Evolutionary conservation across 2,113 vertebrate genomes (phyloP).

Genomic region (Pycnonotus jocosus): DNA sequence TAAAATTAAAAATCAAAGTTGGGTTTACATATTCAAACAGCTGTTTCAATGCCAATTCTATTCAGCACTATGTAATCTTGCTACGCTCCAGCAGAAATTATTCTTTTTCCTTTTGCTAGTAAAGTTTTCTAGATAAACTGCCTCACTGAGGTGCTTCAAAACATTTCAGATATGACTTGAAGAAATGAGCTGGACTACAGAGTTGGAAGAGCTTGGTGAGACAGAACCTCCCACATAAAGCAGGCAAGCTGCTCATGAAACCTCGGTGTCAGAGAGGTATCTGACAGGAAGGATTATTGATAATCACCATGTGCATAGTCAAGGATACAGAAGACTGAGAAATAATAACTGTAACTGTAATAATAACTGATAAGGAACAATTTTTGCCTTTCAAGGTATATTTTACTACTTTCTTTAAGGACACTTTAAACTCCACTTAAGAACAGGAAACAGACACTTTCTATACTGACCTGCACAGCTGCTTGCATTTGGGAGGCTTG

Average conservation of each 20-base stretch:
- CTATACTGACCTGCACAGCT: constrained; percentile 78
- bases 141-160: not conserved
- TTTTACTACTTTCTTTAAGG: not conserved
- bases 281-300: not conserved
- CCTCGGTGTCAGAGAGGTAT: not conserved
- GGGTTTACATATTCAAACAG: not conserved
- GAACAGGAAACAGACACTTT: not conserved
- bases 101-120: not conserved
- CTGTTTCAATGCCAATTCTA: not conserved
- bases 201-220: not conserved
- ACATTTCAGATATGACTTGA: not conserved
- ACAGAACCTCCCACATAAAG: not conserved
- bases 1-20: not conserved
- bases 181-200: not conserved
- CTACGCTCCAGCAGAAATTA: not conserved
- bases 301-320: not conserved
- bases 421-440: not conserved
- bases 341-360: not conserved
- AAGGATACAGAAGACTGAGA: not conserved
- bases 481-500: constrained; percentile 81
- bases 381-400: not conserved
- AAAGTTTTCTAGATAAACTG: not conserved
- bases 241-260: not conserved
- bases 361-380: not conserved
- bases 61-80: not conserved